Evolutionary conservation across 2,888 invertebrate genomes (phyloP).

Genomic region (Troides oblongomaculatus): DNA sequence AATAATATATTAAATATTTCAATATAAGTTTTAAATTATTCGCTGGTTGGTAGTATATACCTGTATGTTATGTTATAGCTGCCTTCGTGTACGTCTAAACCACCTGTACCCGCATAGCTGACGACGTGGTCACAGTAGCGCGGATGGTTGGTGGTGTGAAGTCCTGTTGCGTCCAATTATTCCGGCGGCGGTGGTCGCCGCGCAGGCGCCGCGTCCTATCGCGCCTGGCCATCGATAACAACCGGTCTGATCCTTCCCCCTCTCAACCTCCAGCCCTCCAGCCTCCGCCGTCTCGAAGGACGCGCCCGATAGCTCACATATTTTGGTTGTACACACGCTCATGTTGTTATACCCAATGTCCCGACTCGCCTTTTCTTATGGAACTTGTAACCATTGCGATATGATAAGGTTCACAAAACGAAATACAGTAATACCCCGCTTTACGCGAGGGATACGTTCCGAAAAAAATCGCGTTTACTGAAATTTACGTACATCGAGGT

Average conservation of each 20-base stretch:
- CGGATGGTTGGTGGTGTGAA: constrained; percentile 65
- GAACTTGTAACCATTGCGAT: neutral
- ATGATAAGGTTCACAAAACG: neutral
- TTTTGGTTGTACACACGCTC: constrained; percentile 10
- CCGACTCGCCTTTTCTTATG: neutral
- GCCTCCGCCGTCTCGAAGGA: constrained; percentile 21
- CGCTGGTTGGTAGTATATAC: no score
- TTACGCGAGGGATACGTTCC: no score
- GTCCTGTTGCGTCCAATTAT: constrained; percentile 78
- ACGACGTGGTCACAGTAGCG: neutral
- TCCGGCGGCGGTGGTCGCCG: constrained; percentile 71
- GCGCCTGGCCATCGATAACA: constrained; percentile 75
- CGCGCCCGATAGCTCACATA: constrained; percentile 15
- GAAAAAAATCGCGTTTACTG: no score
- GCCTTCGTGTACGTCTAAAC: no score
- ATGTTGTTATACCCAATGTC: constrained; percentile 4
- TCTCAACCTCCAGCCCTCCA: neutral
- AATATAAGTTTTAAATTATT: no score
- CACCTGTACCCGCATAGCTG: neutral
- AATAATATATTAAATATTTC: no score
- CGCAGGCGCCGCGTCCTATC: constrained; percentile 74
- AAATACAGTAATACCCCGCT: no score
- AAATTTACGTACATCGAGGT: no score
- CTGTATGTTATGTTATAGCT: no score
- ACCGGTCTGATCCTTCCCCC: constrained; percentile 58